These are phyloP conservation scores for Papio anubis DNA, from an alignment of 2,113 vertebrate genomes.

Conservation along the genomic window DNA sequence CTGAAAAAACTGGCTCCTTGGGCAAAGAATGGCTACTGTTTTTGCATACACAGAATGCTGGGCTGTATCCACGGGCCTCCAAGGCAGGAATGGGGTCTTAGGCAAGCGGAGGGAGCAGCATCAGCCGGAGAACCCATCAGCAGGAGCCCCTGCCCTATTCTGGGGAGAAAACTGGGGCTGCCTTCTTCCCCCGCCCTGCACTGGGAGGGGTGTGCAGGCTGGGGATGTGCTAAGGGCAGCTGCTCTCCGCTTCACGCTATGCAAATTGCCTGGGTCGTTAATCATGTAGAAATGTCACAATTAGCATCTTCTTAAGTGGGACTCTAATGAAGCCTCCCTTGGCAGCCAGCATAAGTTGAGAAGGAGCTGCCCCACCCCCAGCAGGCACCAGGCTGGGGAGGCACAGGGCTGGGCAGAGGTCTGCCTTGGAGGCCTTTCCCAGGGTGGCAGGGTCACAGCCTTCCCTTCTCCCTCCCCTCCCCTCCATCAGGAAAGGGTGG, in stretches of 20 bases:
- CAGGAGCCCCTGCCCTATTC: constrained; percentile 1
- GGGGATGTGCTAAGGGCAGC: constrained; percentile 76
- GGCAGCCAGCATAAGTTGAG: constrained; percentile 78
- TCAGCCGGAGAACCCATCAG: background rate
- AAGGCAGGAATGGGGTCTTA: background rate
- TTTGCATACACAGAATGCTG: background rate
- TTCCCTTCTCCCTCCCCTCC: background rate
- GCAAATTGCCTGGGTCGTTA: constrained; percentile 85
- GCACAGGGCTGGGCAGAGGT: background rate
- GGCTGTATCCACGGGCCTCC: background rate
- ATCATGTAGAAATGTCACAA: constrained; percentile 87
- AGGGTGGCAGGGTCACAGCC: background rate
- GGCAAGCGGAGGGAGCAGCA: background rate
- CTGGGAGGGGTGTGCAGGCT: constrained; percentile 42
- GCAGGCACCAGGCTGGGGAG: constrained; percentile 28
- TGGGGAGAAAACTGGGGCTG: constrained; percentile 49
- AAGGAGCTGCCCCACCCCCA: constrained; percentile 75
- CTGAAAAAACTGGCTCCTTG: background rate
- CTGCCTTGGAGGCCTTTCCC: background rate
- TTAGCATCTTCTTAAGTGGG: constrained; percentile 86
- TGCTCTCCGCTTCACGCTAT: constrained; percentile 80
- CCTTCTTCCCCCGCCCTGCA: constrained; percentile 9
- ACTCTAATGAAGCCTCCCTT: constrained; percentile 83
- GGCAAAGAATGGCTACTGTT: background rate
- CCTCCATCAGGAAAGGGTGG: background rate